Evolutionary conservation across 1,140 invertebrate genomes (phyloP).

Genomic region (Bombus vancouverensis): DNA sequence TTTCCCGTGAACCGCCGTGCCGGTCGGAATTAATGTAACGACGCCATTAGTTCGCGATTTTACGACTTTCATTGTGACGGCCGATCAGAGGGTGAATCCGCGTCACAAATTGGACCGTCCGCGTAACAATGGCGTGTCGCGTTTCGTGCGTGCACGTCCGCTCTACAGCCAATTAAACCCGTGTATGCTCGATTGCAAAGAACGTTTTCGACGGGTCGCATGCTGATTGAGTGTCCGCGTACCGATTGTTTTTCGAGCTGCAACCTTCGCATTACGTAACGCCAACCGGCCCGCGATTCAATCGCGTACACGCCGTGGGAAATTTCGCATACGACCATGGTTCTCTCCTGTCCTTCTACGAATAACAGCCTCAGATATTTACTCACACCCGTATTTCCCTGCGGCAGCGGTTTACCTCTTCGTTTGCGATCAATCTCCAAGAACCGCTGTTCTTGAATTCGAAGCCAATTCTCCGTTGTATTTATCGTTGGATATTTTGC

Average conservation of each 20-base stretch:
- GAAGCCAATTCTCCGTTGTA: neutral
- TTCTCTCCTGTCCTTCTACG: conserved; percentile 3
- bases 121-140: conserved; percentile 48
- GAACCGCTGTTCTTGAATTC: neutral
- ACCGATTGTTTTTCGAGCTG: conserved; percentile 43
- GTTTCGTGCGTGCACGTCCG: conserved; percentile 55
- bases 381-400: neutral
- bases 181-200: conserved; percentile 51
- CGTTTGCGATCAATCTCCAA: neutral
- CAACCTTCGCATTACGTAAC: conserved; percentile 31
- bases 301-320: conserved; percentile 35
- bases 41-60: conserved; percentile 67
- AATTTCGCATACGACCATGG: conserved; percentile 29
- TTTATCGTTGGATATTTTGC: neutral
- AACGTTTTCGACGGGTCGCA: conserved; percentile 50
- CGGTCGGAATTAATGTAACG: conserved; percentile 66
- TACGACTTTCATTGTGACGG: conserved; percentile 70
- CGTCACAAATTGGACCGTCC: conserved; percentile 62
- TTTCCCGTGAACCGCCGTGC: neutral
- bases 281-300: conserved; percentile 14
- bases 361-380: conserved; percentile 18
- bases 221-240: conserved; percentile 45
- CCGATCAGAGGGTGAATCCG: conserved; percentile 49
- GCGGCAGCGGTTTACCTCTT: neutral
- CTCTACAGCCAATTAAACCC: conserved; percentile 59